Conservation (phyloP, 2,888 invertebrate genomes). For the Conomelus anceps region DNA sequence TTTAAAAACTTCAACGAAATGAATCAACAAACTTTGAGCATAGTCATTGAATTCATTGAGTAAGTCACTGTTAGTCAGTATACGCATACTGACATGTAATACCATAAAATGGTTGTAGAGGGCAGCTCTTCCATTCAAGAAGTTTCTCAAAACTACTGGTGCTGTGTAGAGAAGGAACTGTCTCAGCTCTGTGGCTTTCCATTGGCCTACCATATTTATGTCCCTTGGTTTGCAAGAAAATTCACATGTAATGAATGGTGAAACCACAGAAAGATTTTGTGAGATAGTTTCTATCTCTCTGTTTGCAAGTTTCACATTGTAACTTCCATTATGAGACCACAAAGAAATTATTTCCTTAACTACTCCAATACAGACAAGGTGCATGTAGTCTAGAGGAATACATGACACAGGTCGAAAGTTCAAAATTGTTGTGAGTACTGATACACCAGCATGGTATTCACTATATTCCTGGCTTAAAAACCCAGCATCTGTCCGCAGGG, state of each 20-base stretch:
- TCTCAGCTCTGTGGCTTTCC: slow-evolving; percentile 12
- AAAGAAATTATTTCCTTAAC: slow-evolving; percentile 27
- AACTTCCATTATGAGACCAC: slow-evolving; percentile 22
- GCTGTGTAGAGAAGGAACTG: slow-evolving; percentile 10
- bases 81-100: background rate
- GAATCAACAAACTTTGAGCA: too few relatives aligned
- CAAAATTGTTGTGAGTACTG: slow-evolving; percentile 22
- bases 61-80: too few relatives aligned
- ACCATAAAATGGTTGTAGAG: slow-evolving; percentile 5
- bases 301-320: background rate
- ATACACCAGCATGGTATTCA: background rate
- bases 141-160: slow-evolving; percentile 6
- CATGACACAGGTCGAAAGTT: slow-evolving; percentile 31
- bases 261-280: background rate
- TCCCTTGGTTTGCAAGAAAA: slow-evolving; percentile 15
- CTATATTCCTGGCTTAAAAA: slow-evolving; percentile 3
- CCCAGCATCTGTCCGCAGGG: slow-evolving; percentile 10
- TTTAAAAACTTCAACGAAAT: too few relatives aligned
- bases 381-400: slow-evolving; percentile 39
- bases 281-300: slow-evolving; percentile 8
- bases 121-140: background rate
- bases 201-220: background rate
- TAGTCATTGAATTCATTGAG: too few relatives aligned
- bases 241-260: slow-evolving; percentile 9
- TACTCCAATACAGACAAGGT: slow-evolving; percentile 37